These are phyloP conservation scores for Camelus dromedarius DNA, from an alignment of 2,113 vertebrate species.

Conservation along the genomic window DNA sequence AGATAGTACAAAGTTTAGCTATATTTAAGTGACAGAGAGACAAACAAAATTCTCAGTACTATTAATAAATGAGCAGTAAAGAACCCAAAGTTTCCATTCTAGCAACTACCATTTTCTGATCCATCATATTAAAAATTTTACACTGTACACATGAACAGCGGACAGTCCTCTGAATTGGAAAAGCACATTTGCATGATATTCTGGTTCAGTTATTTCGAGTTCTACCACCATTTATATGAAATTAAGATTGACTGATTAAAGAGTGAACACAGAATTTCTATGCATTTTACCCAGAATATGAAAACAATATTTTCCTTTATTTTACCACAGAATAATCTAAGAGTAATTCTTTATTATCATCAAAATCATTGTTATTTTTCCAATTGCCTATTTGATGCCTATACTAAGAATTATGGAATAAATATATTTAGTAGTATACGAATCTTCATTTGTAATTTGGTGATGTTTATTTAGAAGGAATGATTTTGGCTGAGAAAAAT, in stretches of 20 bases:
- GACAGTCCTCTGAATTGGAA: background rate
- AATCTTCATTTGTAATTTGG: constrained; percentile 10
- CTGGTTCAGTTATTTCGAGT: background rate
- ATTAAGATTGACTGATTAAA: background rate
- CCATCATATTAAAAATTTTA: background rate
- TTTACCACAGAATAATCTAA: background rate
- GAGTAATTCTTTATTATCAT: constrained; percentile 26
- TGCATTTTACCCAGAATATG: background rate
- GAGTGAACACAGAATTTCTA: background rate
- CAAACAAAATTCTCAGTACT: background rate
- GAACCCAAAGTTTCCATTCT: background rate
- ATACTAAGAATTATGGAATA: background rate
- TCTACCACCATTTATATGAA: background rate
- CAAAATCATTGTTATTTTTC: background rate
- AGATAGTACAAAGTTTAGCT: background rate
- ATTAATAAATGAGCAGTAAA: background rate
- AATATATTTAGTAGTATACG: background rate
- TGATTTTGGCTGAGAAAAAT: constrained; percentile 21
- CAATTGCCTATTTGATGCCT: background rate
- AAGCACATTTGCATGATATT: background rate
- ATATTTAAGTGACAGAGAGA: background rate
- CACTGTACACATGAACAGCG: background rate
- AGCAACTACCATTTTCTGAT: background rate
- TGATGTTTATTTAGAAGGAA: constrained; percentile 29
- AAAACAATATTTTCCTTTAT: constrained; percentile 22